Percentiles rank a stretch among this genome's conserved stretches.
Evolutionary conservation across 2,888 invertebrate genomes (phyloP).

Genomic region (Chalcosyrphus nemorum): DNA sequence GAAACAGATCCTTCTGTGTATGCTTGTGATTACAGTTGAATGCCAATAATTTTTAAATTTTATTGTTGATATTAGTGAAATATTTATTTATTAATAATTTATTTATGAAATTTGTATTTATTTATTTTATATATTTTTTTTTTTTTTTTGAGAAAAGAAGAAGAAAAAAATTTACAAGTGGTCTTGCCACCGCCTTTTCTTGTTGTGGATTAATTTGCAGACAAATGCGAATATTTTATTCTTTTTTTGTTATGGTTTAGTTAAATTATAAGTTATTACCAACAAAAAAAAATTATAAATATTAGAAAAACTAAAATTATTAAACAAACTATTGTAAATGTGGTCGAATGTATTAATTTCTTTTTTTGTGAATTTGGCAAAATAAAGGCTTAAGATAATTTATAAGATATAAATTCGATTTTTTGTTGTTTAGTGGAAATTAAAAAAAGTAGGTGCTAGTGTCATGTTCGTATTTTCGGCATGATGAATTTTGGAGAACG

Average conservation of each 20-base stretch:
- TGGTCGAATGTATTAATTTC: constrained; percentile 42
- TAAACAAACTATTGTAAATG: constrained; percentile 33
- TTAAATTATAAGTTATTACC: constrained; percentile 28
- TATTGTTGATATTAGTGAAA: constrained; percentile 67
- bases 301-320: too few relatives aligned
- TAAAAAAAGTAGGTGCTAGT: too few relatives aligned
- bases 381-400: constrained; percentile 58
- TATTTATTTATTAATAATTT: constrained; percentile 71
- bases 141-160: constrained; percentile 12
- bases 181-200: constrained; percentile 41
- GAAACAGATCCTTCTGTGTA: neutral
- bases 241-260: constrained; percentile 33
- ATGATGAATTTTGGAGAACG: too few relatives aligned
- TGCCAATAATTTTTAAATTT: constrained; percentile 65
- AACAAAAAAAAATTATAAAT: neutral
- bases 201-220: constrained; percentile 23
- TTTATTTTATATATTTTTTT: too few relatives aligned
- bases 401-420: constrained; percentile 28
- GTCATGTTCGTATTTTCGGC: too few relatives aligned
- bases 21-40: constrained; percentile 47
- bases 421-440: too few relatives aligned
- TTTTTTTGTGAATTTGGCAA: constrained; percentile 54
- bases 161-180: constrained; percentile 20
- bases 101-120: constrained; percentile 63
- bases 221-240: neutral